These are phyloP conservation scores for Rhineura floridana DNA, from an alignment of 2,113 vertebrate genomes.

Conservation along the genomic window DNA sequence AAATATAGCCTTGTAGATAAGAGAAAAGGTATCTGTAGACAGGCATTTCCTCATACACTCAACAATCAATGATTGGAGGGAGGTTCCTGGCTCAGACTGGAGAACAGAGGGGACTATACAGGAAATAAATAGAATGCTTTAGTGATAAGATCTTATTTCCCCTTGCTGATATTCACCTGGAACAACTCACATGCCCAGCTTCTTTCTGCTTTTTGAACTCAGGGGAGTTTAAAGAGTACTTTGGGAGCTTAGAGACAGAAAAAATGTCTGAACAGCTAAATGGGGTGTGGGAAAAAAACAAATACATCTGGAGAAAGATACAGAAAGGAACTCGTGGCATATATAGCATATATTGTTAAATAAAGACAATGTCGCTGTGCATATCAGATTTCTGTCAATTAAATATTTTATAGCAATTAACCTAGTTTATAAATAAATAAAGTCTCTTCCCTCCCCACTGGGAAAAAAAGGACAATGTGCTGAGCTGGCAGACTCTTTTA, in stretches of 20 bases:
- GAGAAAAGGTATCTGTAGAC: not conserved
- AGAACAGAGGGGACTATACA: not conserved
- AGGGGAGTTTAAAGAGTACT: not conserved
- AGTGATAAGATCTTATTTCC: not conserved
- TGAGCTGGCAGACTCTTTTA: slow-evolving; percentile 60
- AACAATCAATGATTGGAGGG: not conserved
- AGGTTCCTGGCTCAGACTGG: not conserved
- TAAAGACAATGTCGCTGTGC: slow-evolving; percentile 9
- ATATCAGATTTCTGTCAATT: accelerated
- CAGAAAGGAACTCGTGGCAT: not conserved
- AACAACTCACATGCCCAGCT: not conserved
- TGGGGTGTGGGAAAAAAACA: no score
- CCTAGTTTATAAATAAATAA: slow-evolving; percentile 35
- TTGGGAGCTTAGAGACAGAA: not conserved
- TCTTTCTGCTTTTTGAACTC: not conserved
- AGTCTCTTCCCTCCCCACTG: slow-evolving; percentile 25
- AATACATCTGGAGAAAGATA: not conserved
- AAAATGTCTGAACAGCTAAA: not conserved
- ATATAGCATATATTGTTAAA: not conserved
- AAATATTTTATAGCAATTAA: slow-evolving; percentile 25
- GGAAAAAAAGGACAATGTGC: slow-evolving; percentile 53
- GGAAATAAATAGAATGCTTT: not conserved
- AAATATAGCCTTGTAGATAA: not conserved
- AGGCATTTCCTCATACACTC: not conserved
- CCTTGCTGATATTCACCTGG: not conserved